Base-by-base conservation (phyloP, 2,888 invertebrate genomes). In the Cryptus viduatorius region DNA sequence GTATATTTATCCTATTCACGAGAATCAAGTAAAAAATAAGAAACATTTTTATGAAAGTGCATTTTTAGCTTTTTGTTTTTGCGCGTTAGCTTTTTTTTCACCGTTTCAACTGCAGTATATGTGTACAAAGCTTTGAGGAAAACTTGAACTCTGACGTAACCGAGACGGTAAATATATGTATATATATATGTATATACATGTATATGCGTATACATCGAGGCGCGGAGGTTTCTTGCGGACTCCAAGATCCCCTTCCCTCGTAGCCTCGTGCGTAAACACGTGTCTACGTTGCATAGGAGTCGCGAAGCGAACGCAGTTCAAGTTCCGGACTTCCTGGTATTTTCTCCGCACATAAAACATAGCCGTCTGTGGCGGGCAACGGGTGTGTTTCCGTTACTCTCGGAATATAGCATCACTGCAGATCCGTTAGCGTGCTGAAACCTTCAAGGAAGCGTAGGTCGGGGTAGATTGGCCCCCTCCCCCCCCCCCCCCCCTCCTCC, bases 331-430 rank as follows among this genome's bases (percentile, higher is more conserved):
- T 76, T 64, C 42, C 50, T 19, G 69, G 65, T 53, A 75, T 77
- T 82, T 77, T 71, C 61, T 4, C 77, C 72, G 77, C 72, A 75
- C 82, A 56, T 76, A 81, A 80, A 80, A 79, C 76, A 79, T 79
- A 72, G 68, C 37, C 42, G 50, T 64, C 42, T 31, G 61, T n/a
- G 61, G 29, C 31, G 61, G 61, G 61, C n/a, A 14, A 31, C 24
- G 56, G 56, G 24, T 24, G 48, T 0, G 61, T 61, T 61, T 31
- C 61, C 61, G 29, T 61, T 31, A 61, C 61, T 61, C 2, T 14
- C 14, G 31, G 61, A 24, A 31, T 31, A 24, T 31, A 61, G 14
- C 5, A 24, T 29, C 61, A 31, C 48, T 48, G 68, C 48, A 50
- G 19, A 48, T 48, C 48, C n/a, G 29, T 29, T n/a, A 16, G 12